Evolutionary conservation across 2,888 invertebrate species (phyloP), one percentile per base, ranked within the genome.

Genomic region (Limenitis camilla): DNA sequence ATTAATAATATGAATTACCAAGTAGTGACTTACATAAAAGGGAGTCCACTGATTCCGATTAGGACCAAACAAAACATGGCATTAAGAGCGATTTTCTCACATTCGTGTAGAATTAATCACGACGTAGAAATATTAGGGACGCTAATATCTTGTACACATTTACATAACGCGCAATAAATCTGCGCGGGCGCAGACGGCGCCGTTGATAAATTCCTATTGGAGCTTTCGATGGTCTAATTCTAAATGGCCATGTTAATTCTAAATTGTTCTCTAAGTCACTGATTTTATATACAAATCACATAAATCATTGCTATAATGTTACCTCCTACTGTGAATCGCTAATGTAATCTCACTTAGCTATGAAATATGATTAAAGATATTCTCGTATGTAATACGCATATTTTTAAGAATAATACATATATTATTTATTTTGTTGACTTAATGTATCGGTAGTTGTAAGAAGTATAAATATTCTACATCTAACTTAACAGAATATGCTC

Each of bases 131-230:
- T 85, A 85, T 86, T 81, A 81, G 80, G 79, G 81, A 83, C 82
- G 79, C 79, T 85, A 81, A 83, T 85, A 81, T 78, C 81, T 77
- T 78, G 79, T 79, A 78, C 76, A 79, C 74, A 84, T 83, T 83
- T 83, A 82, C 85, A 84, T 84, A 84, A 83, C 78, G 78, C 71
- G 78, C 74, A 72, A 86, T 86, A 82, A 85, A 85, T 85, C 81
- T 70, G 63, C 69, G 69, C 70, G 72, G 71, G 65, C 60, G 71
- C 72, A 70, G 72, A 69, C 78, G 75, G 76, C 77, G 76, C 78
- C 75, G 75, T 74, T 81, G 76, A 82, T 80, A 76, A 76, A 81
- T 80, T 78, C 78, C 72, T 71, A 76, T 76, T 74, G 70, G 71
- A 70, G 71, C 67, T 71, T 76, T 76, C 76, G 69, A 75, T 76